phyloP scores from a whole-genome alignment of 2,888 invertebrate genomes.

The Eugnorisma glareosa region DNA sequence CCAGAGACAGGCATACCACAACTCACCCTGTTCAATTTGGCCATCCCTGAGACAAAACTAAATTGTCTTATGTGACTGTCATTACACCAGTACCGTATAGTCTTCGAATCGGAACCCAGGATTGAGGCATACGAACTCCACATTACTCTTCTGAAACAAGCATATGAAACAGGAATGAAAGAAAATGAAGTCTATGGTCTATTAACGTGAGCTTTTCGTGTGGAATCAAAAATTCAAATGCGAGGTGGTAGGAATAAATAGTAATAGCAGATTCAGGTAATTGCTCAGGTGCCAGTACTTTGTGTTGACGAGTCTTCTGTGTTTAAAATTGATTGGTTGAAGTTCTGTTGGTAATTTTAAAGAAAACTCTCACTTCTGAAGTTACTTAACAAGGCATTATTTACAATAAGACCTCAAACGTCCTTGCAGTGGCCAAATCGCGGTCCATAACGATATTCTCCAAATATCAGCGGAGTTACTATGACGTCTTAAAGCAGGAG shows the following conservation, averaged over 20 bases:
- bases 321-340: neutral
- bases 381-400: neutral
- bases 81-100: neutral
- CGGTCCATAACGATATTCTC: neutral
- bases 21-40: neutral
- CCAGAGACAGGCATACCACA: neutral
- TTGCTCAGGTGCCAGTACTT: too few species aligned
- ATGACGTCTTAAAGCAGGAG: too few species aligned
- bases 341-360: neutral
- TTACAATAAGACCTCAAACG: neutral
- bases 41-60: neutral
- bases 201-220: neutral
- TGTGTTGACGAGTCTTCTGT: neutral
- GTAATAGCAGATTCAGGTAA: neutral
- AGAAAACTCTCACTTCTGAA: neutral
- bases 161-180: neutral
- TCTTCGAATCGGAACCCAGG: neutral
- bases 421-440: too few species aligned
- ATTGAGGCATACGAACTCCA: neutral
- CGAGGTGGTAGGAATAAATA: neutral
- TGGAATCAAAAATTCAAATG: too few species aligned
- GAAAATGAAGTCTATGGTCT: neutral
- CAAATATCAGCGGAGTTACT: too few species aligned
- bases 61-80: too few species aligned
- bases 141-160: neutral